Percentiles rank a stretch among this genome's conserved stretches.
Conservation (phyloP, 2,113 vertebrate genomes). For the Paramisgurnus dabryanus region DNA sequence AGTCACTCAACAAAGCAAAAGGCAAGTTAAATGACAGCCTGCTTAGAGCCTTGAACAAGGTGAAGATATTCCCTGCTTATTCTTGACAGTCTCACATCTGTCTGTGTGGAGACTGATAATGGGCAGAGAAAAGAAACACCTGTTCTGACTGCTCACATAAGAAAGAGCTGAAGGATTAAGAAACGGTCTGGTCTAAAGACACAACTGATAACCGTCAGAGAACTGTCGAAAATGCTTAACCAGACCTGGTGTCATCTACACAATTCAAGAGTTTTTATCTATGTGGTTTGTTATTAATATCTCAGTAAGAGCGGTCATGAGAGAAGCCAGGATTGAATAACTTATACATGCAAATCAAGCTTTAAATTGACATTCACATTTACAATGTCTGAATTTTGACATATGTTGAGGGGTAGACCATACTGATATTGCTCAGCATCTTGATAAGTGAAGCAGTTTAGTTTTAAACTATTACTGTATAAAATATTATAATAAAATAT, state of each 20-base stretch:
- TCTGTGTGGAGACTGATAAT: slow-evolving; percentile 28
- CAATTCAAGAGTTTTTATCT: neutral
- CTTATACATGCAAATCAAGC: too few relatives aligned
- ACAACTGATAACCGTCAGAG: neutral
- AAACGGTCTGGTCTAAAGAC: slow-evolving; percentile 9
- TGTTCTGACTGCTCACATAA: neutral
- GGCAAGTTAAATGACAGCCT: slow-evolving; percentile 53
- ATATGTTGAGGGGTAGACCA: too few relatives aligned
- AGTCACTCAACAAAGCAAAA: slow-evolving; percentile 47
- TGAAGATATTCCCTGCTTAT: slow-evolving; percentile 39
- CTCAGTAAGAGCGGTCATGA: neutral
- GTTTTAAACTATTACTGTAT: too few relatives aligned
- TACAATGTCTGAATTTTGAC: too few relatives aligned
- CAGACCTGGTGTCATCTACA: neutral
- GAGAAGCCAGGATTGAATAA: too few relatives aligned
- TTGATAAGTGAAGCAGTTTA: too few relatives aligned
- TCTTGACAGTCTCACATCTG: slow-evolving; percentile 24
- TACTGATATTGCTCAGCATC: too few relatives aligned
- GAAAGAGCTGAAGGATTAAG: neutral
- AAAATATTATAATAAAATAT: too few relatives aligned
- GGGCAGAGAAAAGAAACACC: slow-evolving; percentile 13
- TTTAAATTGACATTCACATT: too few relatives aligned
- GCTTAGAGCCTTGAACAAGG: slow-evolving; percentile 44
- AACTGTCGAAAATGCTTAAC: slow-evolving; percentile 11
- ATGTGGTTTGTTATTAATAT: neutral